Percentiles rank a stretch among this genome's conserved stretches.
phyloP scores from a whole-genome alignment of 1,140 invertebrate genomes.

The Dendroctonus valens region DNA sequence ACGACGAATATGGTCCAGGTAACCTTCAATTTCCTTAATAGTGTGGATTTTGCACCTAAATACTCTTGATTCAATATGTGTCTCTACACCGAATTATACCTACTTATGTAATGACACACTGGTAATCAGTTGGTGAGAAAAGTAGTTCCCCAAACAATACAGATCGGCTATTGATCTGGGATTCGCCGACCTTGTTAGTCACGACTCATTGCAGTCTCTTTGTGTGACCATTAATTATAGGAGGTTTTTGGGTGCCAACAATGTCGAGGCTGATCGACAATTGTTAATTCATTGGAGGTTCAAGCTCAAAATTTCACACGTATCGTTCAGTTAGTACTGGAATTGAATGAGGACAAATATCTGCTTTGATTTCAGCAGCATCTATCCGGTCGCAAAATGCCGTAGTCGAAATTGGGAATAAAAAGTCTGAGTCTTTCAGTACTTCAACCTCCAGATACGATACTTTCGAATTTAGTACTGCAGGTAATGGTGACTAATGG shows the following conservation, averaged over 20 bases:
- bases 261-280: background rate
- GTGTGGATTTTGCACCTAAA: background rate
- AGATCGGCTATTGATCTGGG: no score
- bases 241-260: background rate
- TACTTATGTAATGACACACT: background rate
- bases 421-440: constrained; percentile 17
- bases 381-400: background rate
- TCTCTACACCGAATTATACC: background rate
- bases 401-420: constrained; percentile 22
- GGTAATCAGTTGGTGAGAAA: background rate
- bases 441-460: constrained; percentile 17
- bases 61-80: background rate
- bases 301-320: background rate
- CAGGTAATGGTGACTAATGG: constrained; percentile 9
- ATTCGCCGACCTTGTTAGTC: no score
- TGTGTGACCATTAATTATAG: no score
- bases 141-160: no score
- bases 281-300: background rate
- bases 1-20: constrained; percentile 2
- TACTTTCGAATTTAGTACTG: background rate
- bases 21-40: background rate
- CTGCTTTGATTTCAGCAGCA: no score
- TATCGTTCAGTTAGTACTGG: background rate
- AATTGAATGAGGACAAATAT: background rate
- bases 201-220: no score